phyloP scores from a whole-genome alignment of 2,113 vertebrate genomes.

The Capreolus pygargus region DNA sequence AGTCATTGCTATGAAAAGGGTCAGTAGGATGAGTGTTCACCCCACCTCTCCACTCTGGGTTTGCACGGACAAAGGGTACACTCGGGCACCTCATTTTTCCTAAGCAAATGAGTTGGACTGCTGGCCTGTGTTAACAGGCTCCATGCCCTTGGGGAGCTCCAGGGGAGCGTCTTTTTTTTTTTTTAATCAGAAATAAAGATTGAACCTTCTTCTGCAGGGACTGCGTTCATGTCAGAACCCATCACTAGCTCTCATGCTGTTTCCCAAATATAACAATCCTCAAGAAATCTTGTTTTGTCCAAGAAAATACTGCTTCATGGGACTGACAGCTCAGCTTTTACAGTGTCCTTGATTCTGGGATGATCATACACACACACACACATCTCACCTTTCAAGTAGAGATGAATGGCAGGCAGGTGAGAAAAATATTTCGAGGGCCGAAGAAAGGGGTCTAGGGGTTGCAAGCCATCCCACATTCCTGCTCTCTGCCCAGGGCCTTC shows the following conservation, averaged over 20 bases:
- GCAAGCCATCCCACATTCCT: neutral
- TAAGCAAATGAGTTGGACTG: neutral
- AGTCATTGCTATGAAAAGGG: neutral
- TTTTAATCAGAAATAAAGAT: neutral
- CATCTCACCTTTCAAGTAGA: neutral
- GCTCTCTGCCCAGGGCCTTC: too few relatives aligned
- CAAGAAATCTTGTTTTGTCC: neutral
- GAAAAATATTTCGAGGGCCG: neutral
- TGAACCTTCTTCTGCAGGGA: neutral
- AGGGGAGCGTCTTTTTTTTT: neutral
- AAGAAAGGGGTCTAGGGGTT: neutral
- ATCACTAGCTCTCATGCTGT: neutral
- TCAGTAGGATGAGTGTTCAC: neutral
- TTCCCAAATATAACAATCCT: neutral
- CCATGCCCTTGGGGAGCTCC: neutral
- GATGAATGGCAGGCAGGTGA: neutral
- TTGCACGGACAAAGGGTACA: neutral
- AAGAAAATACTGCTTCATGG: neutral
- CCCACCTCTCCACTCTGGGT: neutral
- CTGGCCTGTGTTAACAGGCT: neutral
- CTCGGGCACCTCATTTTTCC: neutral
- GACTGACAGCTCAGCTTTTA: neutral
- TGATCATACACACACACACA: neutral
- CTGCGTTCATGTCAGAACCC: neutral
- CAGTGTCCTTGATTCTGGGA: neutral